Conservation (phyloP, 2,888 invertebrate species). For the Acleris literana region DNA sequence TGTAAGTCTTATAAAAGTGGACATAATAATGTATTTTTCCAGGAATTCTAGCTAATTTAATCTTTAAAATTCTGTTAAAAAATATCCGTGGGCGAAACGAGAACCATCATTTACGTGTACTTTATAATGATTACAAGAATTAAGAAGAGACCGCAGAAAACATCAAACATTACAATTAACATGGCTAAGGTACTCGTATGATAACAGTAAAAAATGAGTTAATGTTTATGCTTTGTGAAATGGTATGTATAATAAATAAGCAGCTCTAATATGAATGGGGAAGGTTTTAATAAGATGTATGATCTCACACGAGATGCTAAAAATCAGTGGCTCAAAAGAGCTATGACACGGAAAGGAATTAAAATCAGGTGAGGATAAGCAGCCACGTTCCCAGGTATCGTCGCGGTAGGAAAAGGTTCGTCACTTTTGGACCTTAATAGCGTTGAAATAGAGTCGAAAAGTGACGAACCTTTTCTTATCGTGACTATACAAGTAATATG, state of each 20-base stretch:
- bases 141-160: background rate
- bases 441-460: too few species aligned
- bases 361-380: too few species aligned
- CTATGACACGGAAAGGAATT: too few species aligned
- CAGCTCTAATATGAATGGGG: background rate
- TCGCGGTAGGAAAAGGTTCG: too few species aligned
- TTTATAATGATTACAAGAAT: slow-evolving; percentile 1
- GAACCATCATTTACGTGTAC: background rate
- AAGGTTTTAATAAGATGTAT: background rate
- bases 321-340: too few species aligned
- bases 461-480: too few species aligned
- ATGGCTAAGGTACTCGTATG: background rate
- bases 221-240: too few species aligned
- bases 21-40: background rate
- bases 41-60: too few species aligned
- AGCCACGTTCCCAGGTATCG: too few species aligned
- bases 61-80: background rate
- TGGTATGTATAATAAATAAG: too few species aligned
- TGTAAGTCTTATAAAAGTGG: background rate
- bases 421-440: too few species aligned
- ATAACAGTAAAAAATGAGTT: background rate
- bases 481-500: too few species aligned
- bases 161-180: background rate
- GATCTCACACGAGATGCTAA: background rate
- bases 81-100: background rate